phyloP scores from a whole-genome alignment of 2,797 vertebrate species.

The Enteromius trimaculatus region DNA sequence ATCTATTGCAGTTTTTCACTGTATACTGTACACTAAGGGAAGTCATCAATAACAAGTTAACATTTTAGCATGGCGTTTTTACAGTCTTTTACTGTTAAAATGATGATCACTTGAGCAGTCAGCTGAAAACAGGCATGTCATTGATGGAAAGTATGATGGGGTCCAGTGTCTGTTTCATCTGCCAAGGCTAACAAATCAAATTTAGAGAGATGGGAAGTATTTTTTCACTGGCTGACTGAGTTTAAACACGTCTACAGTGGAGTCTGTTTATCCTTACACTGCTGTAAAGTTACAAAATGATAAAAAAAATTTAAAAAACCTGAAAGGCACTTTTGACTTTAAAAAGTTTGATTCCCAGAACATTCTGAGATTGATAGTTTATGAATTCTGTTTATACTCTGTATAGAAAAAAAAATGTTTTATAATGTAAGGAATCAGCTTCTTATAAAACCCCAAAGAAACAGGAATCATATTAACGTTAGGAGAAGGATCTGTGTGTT shows the following conservation, averaged over 20 bases:
- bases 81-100: conserved; percentile 33
- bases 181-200: conserved; percentile 55
- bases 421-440: not conserved
- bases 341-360: not conserved
- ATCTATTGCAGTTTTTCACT: not conserved
- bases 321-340: conserved; percentile 1
- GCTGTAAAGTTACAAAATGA: conserved; percentile 41
- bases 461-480: not conserved
- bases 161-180: conserved; percentile 48
- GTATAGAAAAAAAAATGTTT: not conserved
- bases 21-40: not conserved
- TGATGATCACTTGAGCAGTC: conserved; percentile 70
- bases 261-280: conserved; percentile 47
- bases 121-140: conserved; percentile 79
- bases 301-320: not conserved
- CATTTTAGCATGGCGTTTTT: not conserved
- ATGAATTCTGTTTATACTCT: not conserved
- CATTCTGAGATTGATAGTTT: not conserved
- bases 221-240: conserved; percentile 49
- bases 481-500: not conserved
- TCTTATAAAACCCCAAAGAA: not conserved
- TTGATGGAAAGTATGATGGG: conserved; percentile 74
- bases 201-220: conserved; percentile 23
- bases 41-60: not conserved
- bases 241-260: conserved; percentile 29